phyloP scores from a whole-genome alignment of 2,113 vertebrate species.

The Toxotes jaculatrix region DNA sequence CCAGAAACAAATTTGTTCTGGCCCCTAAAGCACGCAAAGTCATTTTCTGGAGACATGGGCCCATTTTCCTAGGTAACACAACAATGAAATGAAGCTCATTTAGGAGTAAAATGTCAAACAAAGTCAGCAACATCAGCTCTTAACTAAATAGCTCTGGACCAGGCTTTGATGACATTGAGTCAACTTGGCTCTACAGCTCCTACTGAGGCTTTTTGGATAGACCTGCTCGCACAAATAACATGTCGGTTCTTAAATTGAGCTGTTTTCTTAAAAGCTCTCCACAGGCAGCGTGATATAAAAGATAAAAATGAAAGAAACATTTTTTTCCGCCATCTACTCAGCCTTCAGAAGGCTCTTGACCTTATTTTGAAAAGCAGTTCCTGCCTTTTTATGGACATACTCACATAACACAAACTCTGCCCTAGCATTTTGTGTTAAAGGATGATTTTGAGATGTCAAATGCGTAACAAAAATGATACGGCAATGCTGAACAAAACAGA shows the following conservation, averaged over 20 bases:
- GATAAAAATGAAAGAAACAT: slow-evolving; percentile 8
- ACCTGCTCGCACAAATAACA: slow-evolving; percentile 40
- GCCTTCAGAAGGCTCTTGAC: slow-evolving; percentile 13
- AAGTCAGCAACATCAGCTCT: slow-evolving; percentile 55
- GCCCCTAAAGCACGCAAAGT: slow-evolving; percentile 41
- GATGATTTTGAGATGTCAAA: slow-evolving; percentile 17
- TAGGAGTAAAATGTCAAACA: slow-evolving; percentile 67
- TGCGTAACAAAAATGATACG: background rate
- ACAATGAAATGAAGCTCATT: slow-evolving; percentile 62
- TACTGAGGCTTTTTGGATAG: slow-evolving; percentile 22
- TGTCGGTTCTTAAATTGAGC: slow-evolving; percentile 32
- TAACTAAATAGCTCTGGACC: slow-evolving; percentile 47
- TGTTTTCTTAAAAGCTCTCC: slow-evolving; percentile 37
- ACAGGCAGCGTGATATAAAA: slow-evolving; percentile 27
- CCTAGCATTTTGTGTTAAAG: background rate
- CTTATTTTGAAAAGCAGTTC: slow-evolving; percentile 31
- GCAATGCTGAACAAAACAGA: background rate
- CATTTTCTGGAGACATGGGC: slow-evolving; percentile 53
- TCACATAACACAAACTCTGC: background rate
- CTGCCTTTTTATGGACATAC: slow-evolving; percentile 12
- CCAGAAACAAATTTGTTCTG: slow-evolving; percentile 47
- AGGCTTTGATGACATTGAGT: slow-evolving; percentile 43
- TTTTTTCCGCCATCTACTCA: background rate
- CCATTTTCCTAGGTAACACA: slow-evolving; percentile 54
- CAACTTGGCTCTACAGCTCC: slow-evolving; percentile 33